These are phyloP conservation scores for Aramus guarauna DNA, from an alignment of 2,113 vertebrate species.

Conservation along the genomic window DNA sequence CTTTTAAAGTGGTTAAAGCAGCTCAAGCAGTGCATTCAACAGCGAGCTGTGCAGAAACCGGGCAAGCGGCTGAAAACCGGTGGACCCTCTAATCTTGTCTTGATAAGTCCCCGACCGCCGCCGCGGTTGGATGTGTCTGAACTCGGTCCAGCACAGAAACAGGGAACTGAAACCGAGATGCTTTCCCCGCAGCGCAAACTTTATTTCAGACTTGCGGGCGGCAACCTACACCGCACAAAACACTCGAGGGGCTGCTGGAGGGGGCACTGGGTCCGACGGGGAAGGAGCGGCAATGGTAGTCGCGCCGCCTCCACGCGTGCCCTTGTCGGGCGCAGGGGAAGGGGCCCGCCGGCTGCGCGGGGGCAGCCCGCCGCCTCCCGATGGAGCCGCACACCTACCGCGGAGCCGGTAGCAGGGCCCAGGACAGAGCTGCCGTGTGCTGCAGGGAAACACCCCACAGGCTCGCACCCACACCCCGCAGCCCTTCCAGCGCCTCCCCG, in stretches of 20 bases:
- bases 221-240: background rate
- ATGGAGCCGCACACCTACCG: rapidly evolving
- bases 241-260: background rate
- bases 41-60: background rate
- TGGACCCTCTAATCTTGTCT: background rate
- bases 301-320: background rate
- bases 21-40: background rate
- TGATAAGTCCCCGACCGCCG: background rate
- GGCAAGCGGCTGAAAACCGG: background rate
- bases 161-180: background rate
- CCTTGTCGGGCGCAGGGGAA: too few relatives aligned
- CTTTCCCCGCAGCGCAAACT: background rate
- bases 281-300: background rate
- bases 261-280: background rate
- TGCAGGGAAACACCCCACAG: rapidly evolving
- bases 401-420: background rate
- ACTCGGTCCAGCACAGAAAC: background rate
- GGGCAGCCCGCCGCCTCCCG: background rate
- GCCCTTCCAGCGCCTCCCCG: background rate
- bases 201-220: background rate
- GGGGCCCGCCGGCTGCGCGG: background rate
- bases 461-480: too few relatives aligned
- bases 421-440: background rate
- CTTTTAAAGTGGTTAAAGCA: constrained; percentile 15
- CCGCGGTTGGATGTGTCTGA: background rate